phyloP scores from a whole-genome alignment of 1,140 invertebrate genomes.

The Drosophila eugracilis region DNA sequence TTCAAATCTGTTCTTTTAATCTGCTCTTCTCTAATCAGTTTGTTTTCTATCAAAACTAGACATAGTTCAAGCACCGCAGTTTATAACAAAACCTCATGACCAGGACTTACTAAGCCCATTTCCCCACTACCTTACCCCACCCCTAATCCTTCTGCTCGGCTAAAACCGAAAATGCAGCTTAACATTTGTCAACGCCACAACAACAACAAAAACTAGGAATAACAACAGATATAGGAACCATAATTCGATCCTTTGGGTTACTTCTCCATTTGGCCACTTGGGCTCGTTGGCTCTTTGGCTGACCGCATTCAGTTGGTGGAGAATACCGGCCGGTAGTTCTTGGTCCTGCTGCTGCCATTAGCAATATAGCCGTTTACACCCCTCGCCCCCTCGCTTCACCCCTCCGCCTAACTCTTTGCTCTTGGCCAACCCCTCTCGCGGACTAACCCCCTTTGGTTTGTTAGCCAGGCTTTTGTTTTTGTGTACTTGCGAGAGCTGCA shows the following conservation, averaged over 20 bases:
- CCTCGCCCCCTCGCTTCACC: conserved; percentile 21
- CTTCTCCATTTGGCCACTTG: conserved; percentile 40
- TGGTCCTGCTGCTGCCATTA: conserved; percentile 46
- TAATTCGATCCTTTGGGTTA: conserved; percentile 32
- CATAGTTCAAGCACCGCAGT: not conserved
- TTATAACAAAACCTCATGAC: not conserved
- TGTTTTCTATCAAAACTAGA: not conserved
- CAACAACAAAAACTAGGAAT: conserved; percentile 6
- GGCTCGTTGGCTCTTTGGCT: conserved; percentile 26
- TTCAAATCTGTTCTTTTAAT: not conserved
- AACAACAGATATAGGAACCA: conserved; percentile 8
- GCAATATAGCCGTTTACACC: conserved; percentile 49
- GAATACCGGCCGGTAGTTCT: conserved; percentile 49
- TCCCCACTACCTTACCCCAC: not conserved
- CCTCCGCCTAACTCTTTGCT: not conserved
- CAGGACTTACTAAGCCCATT: not conserved
- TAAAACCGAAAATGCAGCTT: conserved; percentile 16
- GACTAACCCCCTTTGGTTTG: conserved; percentile 33
- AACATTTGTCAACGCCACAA: conserved; percentile 41
- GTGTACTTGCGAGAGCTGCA: conserved; percentile 46
- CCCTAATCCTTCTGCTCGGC: not conserved
- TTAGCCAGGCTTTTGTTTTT: conserved; percentile 53
- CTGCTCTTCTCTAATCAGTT: no score
- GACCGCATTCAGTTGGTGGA: conserved; percentile 36
- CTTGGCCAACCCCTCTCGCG: not conserved